Base-by-base conservation (phyloP, 2,113 vertebrate genomes). In the Pygoscelis adeliae region DNA sequence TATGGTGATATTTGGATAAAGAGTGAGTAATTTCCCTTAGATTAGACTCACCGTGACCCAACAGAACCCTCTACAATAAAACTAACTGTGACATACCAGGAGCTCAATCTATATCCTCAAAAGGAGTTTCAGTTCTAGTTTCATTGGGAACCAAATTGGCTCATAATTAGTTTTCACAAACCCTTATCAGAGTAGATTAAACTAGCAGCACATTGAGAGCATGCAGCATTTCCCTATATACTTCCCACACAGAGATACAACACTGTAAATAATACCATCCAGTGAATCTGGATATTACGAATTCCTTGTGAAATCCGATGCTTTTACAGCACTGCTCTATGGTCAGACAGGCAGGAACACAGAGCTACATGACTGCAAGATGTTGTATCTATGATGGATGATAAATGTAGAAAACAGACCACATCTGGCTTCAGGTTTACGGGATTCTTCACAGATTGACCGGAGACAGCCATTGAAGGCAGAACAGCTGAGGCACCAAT, bases 271-370 rank as follows among this genome's bases (percentile, higher is more conserved):
- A 93, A 53, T 80, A 85, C 59, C 53, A 87, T 67, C 18, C 74
- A 83, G 74, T 47, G 55, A 94, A 77, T 85, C 74, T 95, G 78
- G 77, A 50, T 86, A 88, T 90, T 93, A 83, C 77, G 91, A 91
- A 80, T 88, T 83, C 93, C 74, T 81, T 67, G 55, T 90, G 94
- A 97, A 97, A 96, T 91, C 77, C 69, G 95, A 97, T 85, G 86
- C 91, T 84, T 30, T 58, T 91, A 62, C 27, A 89, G 77, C 40
- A 42, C 46, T 65, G 46, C 46, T 26, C 30, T 21, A 66, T 27
- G 53, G 66, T 72, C 61, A 95, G 67, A 47, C 58, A 94, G 63
- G 72, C 88, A 93, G 67, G n/a, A 93, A 73, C 77, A 73, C 0
- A 83, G 56, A 82, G 76, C 72, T 92, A 79, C 69, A 72, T 11